Conservation (phyloP, 1,140 invertebrate species). For the Neoseiulus cucumeris region DNA sequence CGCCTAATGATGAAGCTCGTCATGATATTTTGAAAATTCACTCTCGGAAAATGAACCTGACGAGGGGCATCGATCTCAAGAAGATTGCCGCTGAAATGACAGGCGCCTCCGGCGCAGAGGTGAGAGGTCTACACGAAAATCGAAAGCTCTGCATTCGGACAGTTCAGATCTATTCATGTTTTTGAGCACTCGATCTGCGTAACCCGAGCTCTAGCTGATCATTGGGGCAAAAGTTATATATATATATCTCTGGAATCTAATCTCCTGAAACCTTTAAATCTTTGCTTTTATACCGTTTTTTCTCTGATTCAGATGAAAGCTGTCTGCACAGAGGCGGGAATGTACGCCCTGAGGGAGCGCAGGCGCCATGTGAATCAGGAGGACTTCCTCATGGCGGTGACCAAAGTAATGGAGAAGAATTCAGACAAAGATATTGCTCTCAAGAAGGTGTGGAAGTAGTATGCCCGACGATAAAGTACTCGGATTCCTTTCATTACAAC, state of each 20-base stretch:
- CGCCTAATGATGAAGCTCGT: constrained; percentile 30
- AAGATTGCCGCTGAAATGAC: constrained; percentile 19
- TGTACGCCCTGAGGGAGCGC: constrained; percentile 11
- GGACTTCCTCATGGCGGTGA: constrained; percentile 12
- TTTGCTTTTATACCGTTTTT: too few species aligned
- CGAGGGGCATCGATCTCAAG: constrained; percentile 21
- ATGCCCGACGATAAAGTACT: not conserved
- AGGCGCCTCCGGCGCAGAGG: constrained; percentile 20
- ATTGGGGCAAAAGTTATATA: too few species aligned
- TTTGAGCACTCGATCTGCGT: too few species aligned
- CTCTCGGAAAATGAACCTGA: constrained; percentile 21
- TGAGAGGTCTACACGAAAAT: not conserved
- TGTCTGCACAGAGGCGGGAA: constrained; percentile 13
- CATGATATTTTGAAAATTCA: constrained; percentile 22
- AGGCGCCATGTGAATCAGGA: not conserved
- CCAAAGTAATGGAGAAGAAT: constrained; percentile 12
- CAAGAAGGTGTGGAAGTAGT: not conserved
- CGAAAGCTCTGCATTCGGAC: too few species aligned
- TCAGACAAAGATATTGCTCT: not conserved
- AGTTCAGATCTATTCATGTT: too few species aligned
- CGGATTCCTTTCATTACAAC: too few species aligned
- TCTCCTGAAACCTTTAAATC: too few species aligned
- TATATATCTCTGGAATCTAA: too few species aligned
- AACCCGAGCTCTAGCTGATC: too few species aligned
- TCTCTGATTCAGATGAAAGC: constrained; percentile 14